Base-by-base conservation (phyloP, 1,140 invertebrate genomes). In the Papilio polytes region DNA sequence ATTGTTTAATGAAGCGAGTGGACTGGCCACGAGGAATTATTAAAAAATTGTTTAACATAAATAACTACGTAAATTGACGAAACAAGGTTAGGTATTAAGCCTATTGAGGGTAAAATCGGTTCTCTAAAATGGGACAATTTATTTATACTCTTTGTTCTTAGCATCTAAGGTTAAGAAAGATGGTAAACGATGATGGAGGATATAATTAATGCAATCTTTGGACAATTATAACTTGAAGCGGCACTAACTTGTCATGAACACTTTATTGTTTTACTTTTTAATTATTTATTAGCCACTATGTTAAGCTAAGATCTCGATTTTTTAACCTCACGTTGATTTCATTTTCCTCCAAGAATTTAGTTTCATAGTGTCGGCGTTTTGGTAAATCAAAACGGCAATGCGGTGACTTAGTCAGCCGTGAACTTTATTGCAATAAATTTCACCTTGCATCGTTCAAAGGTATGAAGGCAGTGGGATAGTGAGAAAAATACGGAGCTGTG, bases 401-500 rank as follows among this genome's bases (percentile, higher is more conserved):
- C 84, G 80, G 83, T 63, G 82, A 78, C 78, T 81, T 84, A 88
- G 85, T 92, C 85, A 85, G 84, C 81, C 85, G 90, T 88, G 80
- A 89, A 92, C 82, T 84, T 85, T 88, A 92, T 92, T 89, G 89
- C 90, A 90, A 90, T 91, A 90, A 90, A 90, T 90, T 83, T 83
- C 83, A 87, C 87, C 82, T 51, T 59, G 41, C 63, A 63, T 10
- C 44, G 15, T 56, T 59, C 36, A 66, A 81, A 81, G 78, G 77
- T 72, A 76, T 26, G 74, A 76, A 46, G 73, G 81, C 22, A 70
- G 22, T 70, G 63, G 26, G 12, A 15, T 70, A 78, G 83, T 85
- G 80, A 84, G 84, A 85, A 84, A 87, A 85, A 86, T 89, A 51
- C 74, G 41, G 46, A 76, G 10, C 41, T n/a, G 76, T 78, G 81